Conservation (phyloP, 2,797 vertebrate genomes). For the Pseudochaenichthys georgianus region DNA sequence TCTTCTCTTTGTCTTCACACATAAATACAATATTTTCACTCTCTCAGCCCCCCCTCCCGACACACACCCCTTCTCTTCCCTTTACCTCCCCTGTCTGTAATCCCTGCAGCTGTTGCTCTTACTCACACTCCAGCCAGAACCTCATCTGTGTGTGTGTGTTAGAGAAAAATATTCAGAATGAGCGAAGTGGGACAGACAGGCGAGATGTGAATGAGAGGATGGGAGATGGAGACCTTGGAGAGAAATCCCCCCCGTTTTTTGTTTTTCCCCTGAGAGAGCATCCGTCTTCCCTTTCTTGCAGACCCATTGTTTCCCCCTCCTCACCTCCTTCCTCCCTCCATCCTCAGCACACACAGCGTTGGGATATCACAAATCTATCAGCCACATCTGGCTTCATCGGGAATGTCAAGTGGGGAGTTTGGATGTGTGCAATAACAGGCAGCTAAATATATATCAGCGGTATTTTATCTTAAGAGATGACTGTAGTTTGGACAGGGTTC, state of each 20-base stretch:
- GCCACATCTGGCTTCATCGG: conserved; percentile 67
- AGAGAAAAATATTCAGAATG: conserved; percentile 39
- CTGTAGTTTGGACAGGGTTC: conserved; percentile 43
- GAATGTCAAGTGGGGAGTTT: conserved; percentile 44
- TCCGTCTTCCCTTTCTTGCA: conserved; percentile 65
- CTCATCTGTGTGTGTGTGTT: conserved; percentile 35
- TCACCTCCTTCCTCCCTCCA: conserved; percentile 77
- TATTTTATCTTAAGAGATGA: conserved; percentile 28
- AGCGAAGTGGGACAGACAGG: conserved; percentile 25
- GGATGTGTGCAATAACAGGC: conserved; percentile 30
- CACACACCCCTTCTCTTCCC: conserved; percentile 44
- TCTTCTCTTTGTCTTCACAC: conserved; percentile 22
- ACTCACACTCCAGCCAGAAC: conserved; percentile 71
- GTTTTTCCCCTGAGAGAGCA: conserved; percentile 56
- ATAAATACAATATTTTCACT: not conserved
- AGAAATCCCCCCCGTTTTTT: conserved; percentile 48
- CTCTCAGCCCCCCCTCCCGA: not conserved
- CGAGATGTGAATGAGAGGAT: conserved; percentile 63
- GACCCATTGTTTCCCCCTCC: conserved; percentile 74
- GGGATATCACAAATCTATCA: conserved; percentile 77
- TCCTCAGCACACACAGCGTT: conserved; percentile 57
- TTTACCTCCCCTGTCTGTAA: conserved; percentile 66
- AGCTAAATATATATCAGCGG: conserved; percentile 66
- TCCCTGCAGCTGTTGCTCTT: conserved; percentile 82
- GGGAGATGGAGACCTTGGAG: conserved; percentile 34